Conservation (phyloP, 2,888 invertebrate species). For the Drosophila infuscata region DNA sequence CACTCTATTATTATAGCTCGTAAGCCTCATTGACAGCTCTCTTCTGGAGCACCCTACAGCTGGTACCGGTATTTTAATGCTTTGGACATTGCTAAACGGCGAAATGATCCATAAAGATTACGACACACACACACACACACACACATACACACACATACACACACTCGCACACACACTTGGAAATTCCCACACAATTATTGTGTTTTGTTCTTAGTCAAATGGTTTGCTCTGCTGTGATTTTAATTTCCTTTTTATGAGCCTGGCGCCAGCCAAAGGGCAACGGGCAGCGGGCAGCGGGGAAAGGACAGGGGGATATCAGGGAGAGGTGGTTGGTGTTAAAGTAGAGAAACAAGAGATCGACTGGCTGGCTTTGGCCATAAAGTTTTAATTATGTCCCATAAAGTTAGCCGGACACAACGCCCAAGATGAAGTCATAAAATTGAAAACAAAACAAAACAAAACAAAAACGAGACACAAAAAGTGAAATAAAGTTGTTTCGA, state of each 20-base stretch:
- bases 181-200: slow-evolving; percentile 36
- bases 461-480: slow-evolving; percentile 3
- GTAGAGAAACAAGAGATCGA: slow-evolving; percentile 13
- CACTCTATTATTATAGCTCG: background rate
- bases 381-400: slow-evolving; percentile 71
- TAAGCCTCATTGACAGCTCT: slow-evolving; percentile 1
- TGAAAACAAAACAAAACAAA: slow-evolving; percentile 2
- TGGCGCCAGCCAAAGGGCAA: slow-evolving; percentile 32
- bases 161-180: background rate
- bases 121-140: slow-evolving; percentile 1
- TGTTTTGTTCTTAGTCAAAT: slow-evolving; percentile 62
- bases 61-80: background rate
- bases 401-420: slow-evolving; percentile 39
- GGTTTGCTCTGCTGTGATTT: slow-evolving; percentile 51
- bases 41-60: background rate
- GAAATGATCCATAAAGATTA: slow-evolving; percentile 55
- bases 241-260: slow-evolving; percentile 51
- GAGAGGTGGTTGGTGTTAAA: background rate
- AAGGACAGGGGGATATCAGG: background rate
- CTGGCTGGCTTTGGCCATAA: slow-evolving; percentile 56
- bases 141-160: background rate
- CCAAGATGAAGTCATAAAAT: slow-evolving; percentile 76
- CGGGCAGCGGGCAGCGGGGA: background rate
- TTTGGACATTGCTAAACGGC: slow-evolving; percentile 44
- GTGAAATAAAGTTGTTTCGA: slow-evolving; percentile 71